Base-by-base conservation (phyloP, 1,140 invertebrate species). In the Eurosta solidaginis region DNA sequence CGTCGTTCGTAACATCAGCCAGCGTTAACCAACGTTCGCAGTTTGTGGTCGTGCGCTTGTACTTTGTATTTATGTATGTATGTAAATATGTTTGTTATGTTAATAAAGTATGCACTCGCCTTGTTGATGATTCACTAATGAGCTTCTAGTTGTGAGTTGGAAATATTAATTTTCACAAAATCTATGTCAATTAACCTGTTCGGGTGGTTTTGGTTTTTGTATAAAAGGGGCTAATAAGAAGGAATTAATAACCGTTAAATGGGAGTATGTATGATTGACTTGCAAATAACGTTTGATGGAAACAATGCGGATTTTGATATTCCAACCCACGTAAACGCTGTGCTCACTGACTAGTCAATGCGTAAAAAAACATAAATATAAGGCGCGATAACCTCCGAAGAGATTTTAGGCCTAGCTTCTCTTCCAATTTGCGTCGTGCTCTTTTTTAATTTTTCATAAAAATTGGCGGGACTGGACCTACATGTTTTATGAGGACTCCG, bases 81-180 rank as follows among this genome's bases (percentile, higher is more conserved):
- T 36, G 22, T n/a, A 12, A 42, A 17, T 36, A 42, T 6, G 2
- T 29, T 36, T n/a, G 29, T 40, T n/a, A 17, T 47, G 45, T 47
- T 17, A n/a, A n/a, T n/a, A n/a, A n/a, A n/a, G 50, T 12, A 1
- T 25, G n/a, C 22, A 68, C 17, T 68, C 7, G 29, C 22, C 45
- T 17, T 47, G 45, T 47, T 47, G 45, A 47, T 47, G 6, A 9
- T 47, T 9, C 59, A 68, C 59, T 68, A 68, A 68, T 68, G 59
- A 68, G 59, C 59, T 68, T 68, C 40, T 68, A 68, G 59, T 68
- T 68, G 59, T 17, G 10, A 20, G 29, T 36, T 40, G 59, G 40
- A 59, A 68, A 68, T 68, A 68, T 68, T 68, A 68, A 68, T 68
- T 68, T 68, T 68, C 54, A 68, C 59, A 17, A 68, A 68, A 20